Percentiles rank a stretch among this genome's conserved stretches.
Evolutionary conservation across 2,113 vertebrate species (phyloP).

Genomic region (Mastomys coucha): DNA sequence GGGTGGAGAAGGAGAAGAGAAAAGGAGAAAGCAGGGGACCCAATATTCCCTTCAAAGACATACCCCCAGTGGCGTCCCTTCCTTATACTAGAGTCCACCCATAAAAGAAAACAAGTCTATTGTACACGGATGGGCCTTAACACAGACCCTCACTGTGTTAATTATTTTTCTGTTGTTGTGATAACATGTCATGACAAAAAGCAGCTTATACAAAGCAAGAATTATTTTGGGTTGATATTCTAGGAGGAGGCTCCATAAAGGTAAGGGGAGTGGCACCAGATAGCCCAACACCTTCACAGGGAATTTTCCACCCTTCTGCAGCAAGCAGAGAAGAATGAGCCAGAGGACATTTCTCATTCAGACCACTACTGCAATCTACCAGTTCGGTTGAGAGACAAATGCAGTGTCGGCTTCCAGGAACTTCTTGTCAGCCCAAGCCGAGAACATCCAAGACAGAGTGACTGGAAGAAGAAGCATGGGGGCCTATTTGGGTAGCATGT

Average conservation of each 20-base stretch:
- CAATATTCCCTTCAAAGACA: neutral
- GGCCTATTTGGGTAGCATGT: fast-evolving
- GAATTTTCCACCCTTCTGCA: neutral
- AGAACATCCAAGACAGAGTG: neutral
- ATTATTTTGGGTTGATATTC: neutral
- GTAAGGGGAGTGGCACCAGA: neutral
- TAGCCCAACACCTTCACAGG: neutral
- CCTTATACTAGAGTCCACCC: neutral
- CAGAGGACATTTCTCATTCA: neutral
- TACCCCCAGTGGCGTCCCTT: neutral
- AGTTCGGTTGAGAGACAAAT: neutral
- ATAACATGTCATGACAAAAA: neutral
- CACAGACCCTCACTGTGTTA: neutral
- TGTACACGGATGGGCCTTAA: neutral
- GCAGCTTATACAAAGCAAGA: neutral
- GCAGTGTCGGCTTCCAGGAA: neutral
- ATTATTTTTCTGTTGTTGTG: neutral
- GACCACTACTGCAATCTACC: neutral
- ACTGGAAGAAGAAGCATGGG: neutral
- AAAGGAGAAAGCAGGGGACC: neutral
- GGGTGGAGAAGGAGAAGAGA: neutral
- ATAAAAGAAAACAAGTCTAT: neutral
- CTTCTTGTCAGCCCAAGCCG: neutral
- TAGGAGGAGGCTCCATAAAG: too few species aligned
- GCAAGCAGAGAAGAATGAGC: neutral